Evolutionary conservation across 2,113 vertebrate species (phyloP).

Genomic region (Odontophorus gujanensis): DNA sequence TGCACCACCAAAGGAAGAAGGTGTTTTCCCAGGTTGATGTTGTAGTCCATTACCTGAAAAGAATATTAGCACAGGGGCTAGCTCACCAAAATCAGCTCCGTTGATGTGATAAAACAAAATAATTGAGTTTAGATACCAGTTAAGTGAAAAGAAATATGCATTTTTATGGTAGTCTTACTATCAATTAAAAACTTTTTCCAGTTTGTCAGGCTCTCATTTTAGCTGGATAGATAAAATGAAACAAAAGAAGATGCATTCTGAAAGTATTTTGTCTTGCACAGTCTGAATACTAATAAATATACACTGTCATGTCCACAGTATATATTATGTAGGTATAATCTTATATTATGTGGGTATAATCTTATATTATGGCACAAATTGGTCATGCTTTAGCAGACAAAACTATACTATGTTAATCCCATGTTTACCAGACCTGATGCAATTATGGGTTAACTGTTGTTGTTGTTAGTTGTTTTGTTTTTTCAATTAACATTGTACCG

Average conservation of each 20-base stretch:
- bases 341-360: neutral
- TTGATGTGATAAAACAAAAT: neutral
- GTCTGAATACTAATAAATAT: neutral
- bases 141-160: neutral
- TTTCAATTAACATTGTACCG: neutral
- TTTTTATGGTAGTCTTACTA: neutral
- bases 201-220: neutral
- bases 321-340: neutral
- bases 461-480: neutral
- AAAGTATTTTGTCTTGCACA: neutral
- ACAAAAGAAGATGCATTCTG: neutral
- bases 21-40: conserved; percentile 95
- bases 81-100: neutral
- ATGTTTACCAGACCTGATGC: neutral
- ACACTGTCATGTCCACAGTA: neutral
- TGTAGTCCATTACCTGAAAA: conserved; percentile 97
- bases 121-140: neutral
- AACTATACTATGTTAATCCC: neutral
- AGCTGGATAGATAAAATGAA: neutral
- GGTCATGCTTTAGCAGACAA: neutral
- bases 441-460: neutral
- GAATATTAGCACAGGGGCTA: conserved; percentile 26
- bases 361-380: neutral
- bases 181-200: neutral
- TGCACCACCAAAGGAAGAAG: conserved; percentile 97